Percentiles rank a stretch among this genome's conserved stretches.
Conservation (phyloP, 2,888 invertebrate genomes). For the Habroteleia sp. region DNA sequence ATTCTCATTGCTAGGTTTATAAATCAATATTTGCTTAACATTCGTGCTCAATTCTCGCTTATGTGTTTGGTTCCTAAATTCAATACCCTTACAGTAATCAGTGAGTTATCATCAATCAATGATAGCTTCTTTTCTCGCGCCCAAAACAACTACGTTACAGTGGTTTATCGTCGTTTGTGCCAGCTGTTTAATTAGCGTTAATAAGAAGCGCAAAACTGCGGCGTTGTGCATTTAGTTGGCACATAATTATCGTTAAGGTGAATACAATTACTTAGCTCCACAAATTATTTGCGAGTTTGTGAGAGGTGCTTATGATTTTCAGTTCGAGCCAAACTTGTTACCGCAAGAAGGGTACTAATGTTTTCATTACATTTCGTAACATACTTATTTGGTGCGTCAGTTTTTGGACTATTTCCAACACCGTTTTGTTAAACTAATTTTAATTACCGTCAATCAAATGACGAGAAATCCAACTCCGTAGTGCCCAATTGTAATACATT, state of each 20-base stretch:
- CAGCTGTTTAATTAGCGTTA: neutral
- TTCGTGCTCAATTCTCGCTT: too few relatives aligned
- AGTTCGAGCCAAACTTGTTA: conserved; percentile 51
- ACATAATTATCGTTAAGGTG: conserved; percentile 21
- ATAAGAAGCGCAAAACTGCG: neutral
- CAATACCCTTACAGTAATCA: too few relatives aligned
- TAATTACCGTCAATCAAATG: conserved; percentile 52
- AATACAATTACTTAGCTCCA: conserved; percentile 24
- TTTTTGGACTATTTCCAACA: conserved; percentile 43
- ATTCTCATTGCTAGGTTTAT: too few relatives aligned
- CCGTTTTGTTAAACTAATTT: conserved; percentile 51
- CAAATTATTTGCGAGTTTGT: conserved; percentile 33
- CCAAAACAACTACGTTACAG: too few relatives aligned
- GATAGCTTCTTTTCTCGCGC: too few relatives aligned
- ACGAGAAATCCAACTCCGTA: conserved; percentile 21
- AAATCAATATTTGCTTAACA: too few relatives aligned
- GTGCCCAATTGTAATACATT: conserved; percentile 26
- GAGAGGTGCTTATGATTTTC: conserved; percentile 48
- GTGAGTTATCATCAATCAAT: too few relatives aligned
- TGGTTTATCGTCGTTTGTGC: too few relatives aligned
- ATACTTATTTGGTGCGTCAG: conserved; percentile 26
- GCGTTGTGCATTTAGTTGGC: neutral
- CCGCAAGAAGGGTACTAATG: conserved; percentile 48
- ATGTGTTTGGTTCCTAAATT: too few relatives aligned
- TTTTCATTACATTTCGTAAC: conserved; percentile 46